These are phyloP conservation scores for Drosophila gaucha DNA, from an alignment of 2,888 invertebrate species.

Conservation along the genomic window DNA sequence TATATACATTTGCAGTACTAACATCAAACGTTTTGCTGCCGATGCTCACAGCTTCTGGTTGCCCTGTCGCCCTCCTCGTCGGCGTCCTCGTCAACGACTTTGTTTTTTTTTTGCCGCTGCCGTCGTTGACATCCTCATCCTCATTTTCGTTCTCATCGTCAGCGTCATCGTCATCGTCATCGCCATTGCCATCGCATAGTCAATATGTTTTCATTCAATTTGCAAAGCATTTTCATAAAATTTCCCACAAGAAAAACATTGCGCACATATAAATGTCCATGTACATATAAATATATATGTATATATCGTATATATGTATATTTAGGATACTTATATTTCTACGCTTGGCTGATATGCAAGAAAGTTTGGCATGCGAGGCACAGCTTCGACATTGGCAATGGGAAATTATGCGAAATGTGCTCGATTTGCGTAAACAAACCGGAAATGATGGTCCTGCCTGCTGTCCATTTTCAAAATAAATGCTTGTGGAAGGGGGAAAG, in stretches of 20 bases:
- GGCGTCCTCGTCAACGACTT: slow-evolving; percentile 61
- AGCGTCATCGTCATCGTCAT: slow-evolving; percentile 34
- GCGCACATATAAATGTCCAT: slow-evolving; percentile 63
- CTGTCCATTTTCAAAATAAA: slow-evolving; percentile 73
- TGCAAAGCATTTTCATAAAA: slow-evolving; percentile 81
- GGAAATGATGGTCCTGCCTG: slow-evolving; percentile 76
- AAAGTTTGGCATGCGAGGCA: slow-evolving; percentile 68
- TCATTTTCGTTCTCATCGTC: slow-evolving; percentile 24
- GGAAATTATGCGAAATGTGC: slow-evolving; percentile 82
- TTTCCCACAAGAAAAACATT: slow-evolving; percentile 80
- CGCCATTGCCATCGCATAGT: slow-evolving; percentile 69
- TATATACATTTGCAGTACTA: slow-evolving; percentile 71
- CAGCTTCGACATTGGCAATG: slow-evolving; percentile 71
- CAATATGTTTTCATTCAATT: slow-evolving; percentile 83
- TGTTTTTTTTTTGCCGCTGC: slow-evolving; percentile 70
- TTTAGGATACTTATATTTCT: slow-evolving; percentile 27
- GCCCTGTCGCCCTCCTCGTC: slow-evolving; percentile 5
- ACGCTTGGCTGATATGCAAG: slow-evolving; percentile 44
- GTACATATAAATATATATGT: slow-evolving; percentile 6
- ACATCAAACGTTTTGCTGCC: slow-evolving; percentile 76
- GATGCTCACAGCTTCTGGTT: slow-evolving; percentile 22
- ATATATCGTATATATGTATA: background rate
- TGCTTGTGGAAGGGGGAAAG: slow-evolving; percentile 11
- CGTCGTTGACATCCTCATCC: slow-evolving; percentile 62
- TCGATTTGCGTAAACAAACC: slow-evolving; percentile 82